Conservation (phyloP, 92 coral and sea anemone genomes). For the Blastomussa wellsi region DNA sequence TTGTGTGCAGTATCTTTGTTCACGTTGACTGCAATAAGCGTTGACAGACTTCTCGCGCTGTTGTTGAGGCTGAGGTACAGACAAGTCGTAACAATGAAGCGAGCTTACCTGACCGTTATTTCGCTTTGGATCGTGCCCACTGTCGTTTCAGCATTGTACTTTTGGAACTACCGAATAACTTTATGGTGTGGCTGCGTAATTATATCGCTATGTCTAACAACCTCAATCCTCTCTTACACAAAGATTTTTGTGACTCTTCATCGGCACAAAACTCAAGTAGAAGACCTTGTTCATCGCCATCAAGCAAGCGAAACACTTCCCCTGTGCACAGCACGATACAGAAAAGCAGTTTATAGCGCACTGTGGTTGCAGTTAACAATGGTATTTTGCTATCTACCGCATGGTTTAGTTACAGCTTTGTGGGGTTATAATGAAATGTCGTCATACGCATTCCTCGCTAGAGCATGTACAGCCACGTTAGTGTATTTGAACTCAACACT, state of each 20-base stretch:
- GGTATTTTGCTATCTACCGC: background rate
- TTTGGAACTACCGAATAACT: background rate
- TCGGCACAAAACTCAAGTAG: background rate
- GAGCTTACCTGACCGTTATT: background rate
- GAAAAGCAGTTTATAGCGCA: background rate
- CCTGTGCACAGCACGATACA: background rate
- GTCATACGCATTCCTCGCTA: background rate
- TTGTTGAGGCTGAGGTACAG: slow-evolving; percentile 2
- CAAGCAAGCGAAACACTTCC: background rate
- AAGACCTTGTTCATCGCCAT: background rate
- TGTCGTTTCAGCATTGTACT: background rate
- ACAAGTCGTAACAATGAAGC: slow-evolving; percentile 19
- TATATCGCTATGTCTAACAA: background rate
- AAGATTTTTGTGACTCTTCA: background rate
- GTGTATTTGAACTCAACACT: background rate
- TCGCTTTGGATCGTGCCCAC: background rate
- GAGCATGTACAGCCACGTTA: background rate
- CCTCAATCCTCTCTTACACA: background rate
- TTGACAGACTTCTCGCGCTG: slow-evolving; percentile 29
- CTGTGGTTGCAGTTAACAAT: background rate
- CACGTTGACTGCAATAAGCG: slow-evolving; percentile 1
- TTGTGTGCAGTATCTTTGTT: background rate
- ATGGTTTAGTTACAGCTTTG: background rate
- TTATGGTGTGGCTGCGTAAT: background rate
- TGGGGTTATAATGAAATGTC: background rate